phyloP scores from a whole-genome alignment of 2,797 vertebrate species.

The Diplodus puntazzo region DNA sequence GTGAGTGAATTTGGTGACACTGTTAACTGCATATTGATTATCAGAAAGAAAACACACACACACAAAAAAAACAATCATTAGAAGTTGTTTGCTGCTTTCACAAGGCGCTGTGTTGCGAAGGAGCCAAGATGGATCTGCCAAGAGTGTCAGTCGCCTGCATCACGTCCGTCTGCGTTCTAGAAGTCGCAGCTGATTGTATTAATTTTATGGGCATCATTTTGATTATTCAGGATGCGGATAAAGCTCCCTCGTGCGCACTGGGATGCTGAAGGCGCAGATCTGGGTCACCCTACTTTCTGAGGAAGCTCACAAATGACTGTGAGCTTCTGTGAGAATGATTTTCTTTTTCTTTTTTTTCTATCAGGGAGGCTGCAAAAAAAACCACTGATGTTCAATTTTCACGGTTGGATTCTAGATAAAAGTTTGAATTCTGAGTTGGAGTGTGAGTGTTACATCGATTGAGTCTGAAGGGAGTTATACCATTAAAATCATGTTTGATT shows the following conservation, averaged over 20 bases:
- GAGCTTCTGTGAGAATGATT: no score
- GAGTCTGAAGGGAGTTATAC: no score
- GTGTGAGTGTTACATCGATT: neutral
- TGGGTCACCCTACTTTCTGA: slow-evolving; percentile 57
- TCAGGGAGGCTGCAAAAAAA: slow-evolving; percentile 18
- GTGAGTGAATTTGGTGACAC: slow-evolving; percentile 10
- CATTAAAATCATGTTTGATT: neutral
- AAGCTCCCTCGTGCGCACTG: slow-evolving; percentile 24
- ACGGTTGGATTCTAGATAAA: neutral
- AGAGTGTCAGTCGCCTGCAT: no score
- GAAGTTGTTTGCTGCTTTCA: neutral
- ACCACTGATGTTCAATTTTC: neutral
- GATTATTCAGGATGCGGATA: slow-evolving; percentile 11
- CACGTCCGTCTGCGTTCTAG: no score
- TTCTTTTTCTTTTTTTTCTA: neutral
- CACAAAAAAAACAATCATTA: neutral
- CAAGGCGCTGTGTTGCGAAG: neutral
- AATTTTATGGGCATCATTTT: neutral
- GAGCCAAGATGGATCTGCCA: neutral
- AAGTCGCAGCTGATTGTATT: slow-evolving; percentile 30
- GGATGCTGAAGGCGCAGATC: slow-evolving; percentile 37
- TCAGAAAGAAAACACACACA: no score
- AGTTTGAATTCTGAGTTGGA: neutral
- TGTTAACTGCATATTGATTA: slow-evolving; percentile 19
- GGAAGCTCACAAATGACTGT: slow-evolving; percentile 25